Conservation (phyloP, 2,888 invertebrate genomes). For the Petrolisthes cinctipes region DNA sequence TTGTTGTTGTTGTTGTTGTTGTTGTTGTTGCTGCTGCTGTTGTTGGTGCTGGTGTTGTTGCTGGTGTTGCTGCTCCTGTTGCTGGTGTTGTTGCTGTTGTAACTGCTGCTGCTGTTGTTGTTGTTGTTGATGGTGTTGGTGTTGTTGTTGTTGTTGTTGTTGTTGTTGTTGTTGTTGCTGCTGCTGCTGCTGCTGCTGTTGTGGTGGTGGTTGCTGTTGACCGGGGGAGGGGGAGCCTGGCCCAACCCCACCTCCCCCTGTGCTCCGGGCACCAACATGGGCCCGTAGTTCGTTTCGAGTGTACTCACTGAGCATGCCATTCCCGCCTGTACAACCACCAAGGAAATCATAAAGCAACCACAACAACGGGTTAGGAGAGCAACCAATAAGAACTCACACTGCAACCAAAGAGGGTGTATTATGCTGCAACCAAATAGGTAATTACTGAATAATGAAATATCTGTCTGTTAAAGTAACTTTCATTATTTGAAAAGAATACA, state of each 20-base stretch:
- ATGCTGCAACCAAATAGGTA: constrained; percentile 45
- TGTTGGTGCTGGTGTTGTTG: constrained; percentile 40
- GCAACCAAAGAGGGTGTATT: constrained; percentile 50
- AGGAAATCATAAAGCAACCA: constrained; percentile 57
- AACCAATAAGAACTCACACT: constrained; percentile 52
- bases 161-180: constrained; percentile 54
- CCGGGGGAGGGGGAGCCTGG: constrained; percentile 50
- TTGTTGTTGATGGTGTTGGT: constrained; percentile 30
- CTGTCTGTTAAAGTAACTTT: constrained; percentile 50
- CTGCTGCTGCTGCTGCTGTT: constrained; percentile 52
- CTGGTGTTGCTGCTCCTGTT: constrained; percentile 36
- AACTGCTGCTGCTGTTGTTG: constrained; percentile 37
- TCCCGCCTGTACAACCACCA: constrained; percentile 62
- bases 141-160: constrained; percentile 48
- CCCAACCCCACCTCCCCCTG: constrained; percentile 56
- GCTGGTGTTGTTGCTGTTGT: constrained; percentile 47
- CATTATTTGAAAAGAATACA: constrained; percentile 31
- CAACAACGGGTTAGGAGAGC: constrained; percentile 46
- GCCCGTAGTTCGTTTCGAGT: constrained; percentile 64
- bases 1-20: too few species aligned
- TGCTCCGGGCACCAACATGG: constrained; percentile 56
- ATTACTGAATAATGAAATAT: constrained; percentile 25
- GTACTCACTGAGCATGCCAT: constrained; percentile 63
- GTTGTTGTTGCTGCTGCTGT: not conserved
- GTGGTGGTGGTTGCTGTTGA: constrained; percentile 57